Evolutionary conservation across 2,113 vertebrate genomes (phyloP).

Genomic region (Pampusana beccarii): DNA sequence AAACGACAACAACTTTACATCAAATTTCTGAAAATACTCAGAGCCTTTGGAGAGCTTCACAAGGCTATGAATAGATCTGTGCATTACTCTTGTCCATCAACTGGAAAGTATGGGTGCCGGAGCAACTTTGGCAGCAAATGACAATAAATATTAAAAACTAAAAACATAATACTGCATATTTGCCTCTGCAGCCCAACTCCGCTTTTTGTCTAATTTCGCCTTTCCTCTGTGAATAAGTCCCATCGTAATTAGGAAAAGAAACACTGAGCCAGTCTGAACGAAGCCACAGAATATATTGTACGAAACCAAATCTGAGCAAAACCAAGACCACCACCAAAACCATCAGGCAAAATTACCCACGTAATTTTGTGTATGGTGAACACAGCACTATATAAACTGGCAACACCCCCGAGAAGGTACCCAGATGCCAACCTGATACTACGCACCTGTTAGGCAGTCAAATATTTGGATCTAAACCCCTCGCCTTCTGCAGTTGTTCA

Average conservation of each 20-base stretch:
- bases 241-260: neutral
- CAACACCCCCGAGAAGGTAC: neutral
- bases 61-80: neutral
- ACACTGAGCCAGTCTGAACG: neutral
- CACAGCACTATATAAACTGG: neutral
- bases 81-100: neutral
- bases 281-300: neutral
- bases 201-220: neutral
- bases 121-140: neutral
- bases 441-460: fast-evolving
- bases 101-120: neutral
- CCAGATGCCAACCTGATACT: neutral
- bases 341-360: neutral
- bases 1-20: neutral
- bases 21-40: neutral
- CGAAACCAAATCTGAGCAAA: neutral
- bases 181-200: neutral
- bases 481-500: neutral
- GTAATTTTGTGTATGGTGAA: neutral
- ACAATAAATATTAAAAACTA: neutral
- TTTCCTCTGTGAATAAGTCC: neutral
- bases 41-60: neutral
- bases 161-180: neutral
- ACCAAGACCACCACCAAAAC: neutral
- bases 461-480: neutral